phyloP scores from a whole-genome alignment of 2,888 invertebrate genomes.

The Tubulanus polymorphus region DNA sequence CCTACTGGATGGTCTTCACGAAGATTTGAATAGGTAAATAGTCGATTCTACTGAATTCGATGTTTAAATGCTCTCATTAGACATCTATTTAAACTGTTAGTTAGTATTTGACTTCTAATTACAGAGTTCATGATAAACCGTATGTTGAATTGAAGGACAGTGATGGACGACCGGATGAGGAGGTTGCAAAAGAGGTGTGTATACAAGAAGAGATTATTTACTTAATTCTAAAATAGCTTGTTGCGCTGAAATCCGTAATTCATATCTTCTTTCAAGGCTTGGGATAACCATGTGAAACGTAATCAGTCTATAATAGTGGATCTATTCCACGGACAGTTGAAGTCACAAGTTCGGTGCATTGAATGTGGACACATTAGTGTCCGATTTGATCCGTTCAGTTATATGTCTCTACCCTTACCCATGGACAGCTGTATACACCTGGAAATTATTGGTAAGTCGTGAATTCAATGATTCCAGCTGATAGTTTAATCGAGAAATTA shows the following conservation, averaged over 20 bases:
- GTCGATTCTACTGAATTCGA: too few relatives aligned
- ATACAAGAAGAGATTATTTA: too few relatives aligned
- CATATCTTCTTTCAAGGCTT: conserved; percentile 61
- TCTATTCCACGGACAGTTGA: conserved; percentile 86
- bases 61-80: too few relatives aligned
- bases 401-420: conserved; percentile 82
- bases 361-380: conserved; percentile 80
- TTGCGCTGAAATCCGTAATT: too few relatives aligned
- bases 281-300: conserved; percentile 75
- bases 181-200: conserved; percentile 58
- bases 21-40: conserved; percentile 70
- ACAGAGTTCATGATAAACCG: conserved; percentile 67
- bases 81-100: too few relatives aligned
- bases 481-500: too few relatives aligned
- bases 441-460: conserved; percentile 66
- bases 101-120: conserved; percentile 11
- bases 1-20: conserved; percentile 85
- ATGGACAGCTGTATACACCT: conserved; percentile 80
- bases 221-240: too few relatives aligned
- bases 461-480: too few relatives aligned
- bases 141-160: conserved; percentile 72
- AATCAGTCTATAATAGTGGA: conserved; percentile 86
- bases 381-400: conserved; percentile 87
- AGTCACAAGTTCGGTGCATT: conserved; percentile 79
- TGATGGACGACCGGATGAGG: conserved; percentile 71